Conservation (phyloP, 2,113 vertebrate species). For the Malurus cyaneus region DNA sequence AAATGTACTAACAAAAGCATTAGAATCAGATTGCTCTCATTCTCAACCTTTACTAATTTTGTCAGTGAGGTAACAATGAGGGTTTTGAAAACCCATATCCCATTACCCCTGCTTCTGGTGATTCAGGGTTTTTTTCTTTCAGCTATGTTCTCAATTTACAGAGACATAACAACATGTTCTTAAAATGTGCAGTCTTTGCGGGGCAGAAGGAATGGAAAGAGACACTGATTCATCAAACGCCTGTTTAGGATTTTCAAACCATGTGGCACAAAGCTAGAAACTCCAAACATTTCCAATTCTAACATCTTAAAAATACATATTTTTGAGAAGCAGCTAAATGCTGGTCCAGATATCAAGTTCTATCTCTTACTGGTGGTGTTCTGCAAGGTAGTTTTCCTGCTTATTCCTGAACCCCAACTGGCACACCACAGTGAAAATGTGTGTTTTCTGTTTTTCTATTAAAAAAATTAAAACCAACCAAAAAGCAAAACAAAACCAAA, state of each 20-base stretch:
- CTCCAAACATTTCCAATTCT: not conserved
- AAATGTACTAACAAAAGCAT: not conserved
- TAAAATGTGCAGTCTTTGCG: constrained; percentile 13
- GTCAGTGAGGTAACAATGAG: not conserved
- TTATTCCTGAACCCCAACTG: not conserved
- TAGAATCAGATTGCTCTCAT: not conserved
- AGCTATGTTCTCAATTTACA: constrained; percentile 8
- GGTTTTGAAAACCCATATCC: not conserved
- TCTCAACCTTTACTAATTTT: not conserved
- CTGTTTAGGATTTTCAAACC: constrained; percentile 31
- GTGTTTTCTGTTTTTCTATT: not conserved
- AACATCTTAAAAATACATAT: not conserved
- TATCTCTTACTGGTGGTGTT: not conserved
- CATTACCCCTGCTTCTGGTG: not conserved
- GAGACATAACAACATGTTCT: constrained; percentile 37
- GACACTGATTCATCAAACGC: constrained; percentile 30
- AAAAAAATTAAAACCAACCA: not conserved
- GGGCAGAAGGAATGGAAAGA: constrained; percentile 21
- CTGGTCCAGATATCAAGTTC: not conserved
- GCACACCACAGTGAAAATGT: not conserved
- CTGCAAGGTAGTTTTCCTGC: not conserved
- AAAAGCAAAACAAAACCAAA: not conserved
- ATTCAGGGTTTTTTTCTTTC: not conserved
- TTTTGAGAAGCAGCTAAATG: not conserved
- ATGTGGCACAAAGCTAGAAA: constrained; percentile 19